Evolutionary conservation across 2,797 vertebrate genomes (phyloP), one percentile per base, ranked within the genome.

Genomic region (Hapalemur alaotrensis): DNA sequence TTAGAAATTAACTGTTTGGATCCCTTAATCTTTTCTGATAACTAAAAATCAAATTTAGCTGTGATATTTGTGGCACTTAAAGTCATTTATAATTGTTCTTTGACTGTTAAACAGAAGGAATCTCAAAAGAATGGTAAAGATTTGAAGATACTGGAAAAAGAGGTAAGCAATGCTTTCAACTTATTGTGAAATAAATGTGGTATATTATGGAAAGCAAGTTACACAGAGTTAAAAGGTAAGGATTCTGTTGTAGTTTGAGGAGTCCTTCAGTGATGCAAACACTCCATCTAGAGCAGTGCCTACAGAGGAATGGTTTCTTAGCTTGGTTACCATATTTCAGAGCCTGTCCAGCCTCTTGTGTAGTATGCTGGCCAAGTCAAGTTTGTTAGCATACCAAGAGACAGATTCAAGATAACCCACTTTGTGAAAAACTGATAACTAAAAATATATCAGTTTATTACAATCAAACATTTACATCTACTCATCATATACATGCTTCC

Each of bases 141-240:
- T 72, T 98, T 99, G 96, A 99, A 99, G 95, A 97, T 98, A 0
- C 61, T 99, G 97, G 99, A 99, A 97, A 99, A 99, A 97, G 99
- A 99, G 99, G 99, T 99, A 98, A 50, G 94, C 59, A 35, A 15
- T 65, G 1, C 61, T 59, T 96, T 93, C 4, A 46, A 46, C 5
- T 82, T 93, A 59, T 0, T 88, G 38, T 57, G 88, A 80, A 83
- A 38, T 78, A 84, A 93, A 86, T 72, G 3, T 59, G 7, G 7
- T 50, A 0, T 75, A 14, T 73, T 72, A 70, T 43, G 11, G 20
- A 8, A 82, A 76, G 23, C 61, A 69, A 81, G 30, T 89, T 57
- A 13, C 8, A 6, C 7, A 43, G 32, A 89, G 43, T 63, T 70
- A 70, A 87, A 46, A 91, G 32, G 25, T 30, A 43, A 41, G 57